Percentiles rank a stretch among this genome's conserved stretches.
Evolutionary conservation across 2,113 vertebrate species (phyloP).

Genomic region (Neotoma lepida): DNA sequence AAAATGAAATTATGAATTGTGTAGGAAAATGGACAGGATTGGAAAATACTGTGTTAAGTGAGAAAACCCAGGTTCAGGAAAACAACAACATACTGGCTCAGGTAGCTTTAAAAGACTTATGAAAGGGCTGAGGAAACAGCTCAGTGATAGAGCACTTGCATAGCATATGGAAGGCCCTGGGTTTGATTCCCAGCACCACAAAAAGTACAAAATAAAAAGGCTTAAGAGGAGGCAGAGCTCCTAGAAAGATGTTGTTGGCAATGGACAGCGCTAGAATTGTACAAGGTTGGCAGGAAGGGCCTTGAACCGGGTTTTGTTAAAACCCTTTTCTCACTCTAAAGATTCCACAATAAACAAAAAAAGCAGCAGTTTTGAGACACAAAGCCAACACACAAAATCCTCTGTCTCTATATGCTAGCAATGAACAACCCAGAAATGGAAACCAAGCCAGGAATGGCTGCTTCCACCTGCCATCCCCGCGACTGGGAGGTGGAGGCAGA

Average conservation of each 20-base stretch:
- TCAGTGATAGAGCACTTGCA: too few species aligned
- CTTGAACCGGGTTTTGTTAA: background rate
- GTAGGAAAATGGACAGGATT: background rate
- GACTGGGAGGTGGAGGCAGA: background rate
- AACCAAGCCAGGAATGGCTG: background rate
- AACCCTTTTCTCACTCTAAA: background rate
- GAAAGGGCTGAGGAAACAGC: background rate
- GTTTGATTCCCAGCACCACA: background rate
- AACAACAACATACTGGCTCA: background rate
- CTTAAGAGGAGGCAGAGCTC: background rate
- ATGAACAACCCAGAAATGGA: background rate
- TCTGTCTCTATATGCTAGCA: background rate
- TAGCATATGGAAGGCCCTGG: background rate
- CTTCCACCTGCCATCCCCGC: background rate
- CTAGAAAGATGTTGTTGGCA: too few species aligned
- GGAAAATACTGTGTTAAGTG: background rate
- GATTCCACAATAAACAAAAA: background rate
- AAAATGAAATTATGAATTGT: background rate
- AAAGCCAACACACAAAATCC: background rate
- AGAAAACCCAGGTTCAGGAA: background rate
- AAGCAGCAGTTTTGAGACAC: background rate
- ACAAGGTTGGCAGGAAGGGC: background rate
- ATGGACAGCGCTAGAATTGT: fast-evolving
- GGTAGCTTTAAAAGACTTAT: background rate
- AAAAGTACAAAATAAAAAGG: background rate